Conservation (phyloP, 2,888 invertebrate species). For the Spodoptera littoralis region DNA sequence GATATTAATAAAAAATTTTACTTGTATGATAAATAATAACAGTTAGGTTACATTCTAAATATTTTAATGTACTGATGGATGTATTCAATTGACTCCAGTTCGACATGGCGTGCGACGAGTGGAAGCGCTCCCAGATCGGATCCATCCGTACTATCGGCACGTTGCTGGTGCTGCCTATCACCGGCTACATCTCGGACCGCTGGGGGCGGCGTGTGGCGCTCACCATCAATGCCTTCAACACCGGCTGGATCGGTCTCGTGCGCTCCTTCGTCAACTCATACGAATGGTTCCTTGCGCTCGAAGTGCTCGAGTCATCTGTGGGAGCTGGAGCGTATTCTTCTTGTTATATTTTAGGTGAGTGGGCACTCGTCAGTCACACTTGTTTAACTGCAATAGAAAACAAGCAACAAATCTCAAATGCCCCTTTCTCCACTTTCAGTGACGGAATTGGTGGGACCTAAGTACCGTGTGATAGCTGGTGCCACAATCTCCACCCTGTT, state of each 20-base stretch:
- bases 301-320: constrained; percentile 92
- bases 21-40: too few species aligned
- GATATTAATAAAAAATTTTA: too few species aligned
- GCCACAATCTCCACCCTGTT: constrained; percentile 92
- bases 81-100: constrained; percentile 80
- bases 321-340: constrained; percentile 92
- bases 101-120: constrained; percentile 90
- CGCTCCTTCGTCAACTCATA: constrained; percentile 92
- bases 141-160: constrained; percentile 93
- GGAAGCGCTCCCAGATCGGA: constrained; percentile 93
- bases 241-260: constrained; percentile 90
- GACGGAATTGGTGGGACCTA: constrained; percentile 93
- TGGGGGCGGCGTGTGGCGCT: constrained; percentile 91
- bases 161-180: constrained; percentile 91
- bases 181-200: constrained; percentile 93
- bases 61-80: too few species aligned
- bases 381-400: too few species aligned
- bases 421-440: constrained; percentile 80
- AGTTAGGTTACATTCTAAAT: too few species aligned
- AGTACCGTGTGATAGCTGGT: constrained; percentile 92
- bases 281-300: constrained; percentile 91
- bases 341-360: constrained; percentile 91
- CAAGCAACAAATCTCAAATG: too few species aligned
- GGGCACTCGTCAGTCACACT: background rate
- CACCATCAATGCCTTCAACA: constrained; percentile 89